A percentile compares a stretch with the other conserved stretches of the same genome.
phyloP scores from a whole-genome alignment of 1,140 invertebrate genomes.

The Goniozus legneri region DNA sequence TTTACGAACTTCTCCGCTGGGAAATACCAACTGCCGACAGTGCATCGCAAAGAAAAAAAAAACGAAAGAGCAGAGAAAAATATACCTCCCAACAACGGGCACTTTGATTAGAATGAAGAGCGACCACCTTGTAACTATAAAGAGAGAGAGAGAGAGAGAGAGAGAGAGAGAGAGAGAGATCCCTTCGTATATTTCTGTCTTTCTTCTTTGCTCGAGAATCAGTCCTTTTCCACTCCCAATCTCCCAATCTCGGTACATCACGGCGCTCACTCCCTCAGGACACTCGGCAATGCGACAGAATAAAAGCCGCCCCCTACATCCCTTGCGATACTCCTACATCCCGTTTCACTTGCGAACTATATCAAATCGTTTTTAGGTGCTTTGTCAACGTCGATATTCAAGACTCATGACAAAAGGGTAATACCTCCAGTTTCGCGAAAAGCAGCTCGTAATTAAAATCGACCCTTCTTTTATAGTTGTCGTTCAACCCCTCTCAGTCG shows the following conservation, averaged over 20 bases:
- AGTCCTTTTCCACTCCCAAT: too few relatives aligned
- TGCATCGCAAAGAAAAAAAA: slow-evolving; percentile 28
- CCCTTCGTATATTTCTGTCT: too few relatives aligned
- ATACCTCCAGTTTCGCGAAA: too few relatives aligned
- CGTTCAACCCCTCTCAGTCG: too few relatives aligned
- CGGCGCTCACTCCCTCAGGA: slow-evolving; percentile 23
- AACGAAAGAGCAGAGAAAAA: neutral
- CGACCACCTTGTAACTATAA: slow-evolving; percentile 25
- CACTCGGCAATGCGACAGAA: slow-evolving; percentile 25
- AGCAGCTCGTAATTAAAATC: too few relatives aligned
- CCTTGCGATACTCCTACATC: too few relatives aligned
- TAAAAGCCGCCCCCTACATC: slow-evolving; percentile 22
- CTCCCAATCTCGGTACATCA: slow-evolving; percentile 28
- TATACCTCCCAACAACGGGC: slow-evolving; percentile 33
- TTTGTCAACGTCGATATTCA: too few relatives aligned
- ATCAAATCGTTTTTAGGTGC: too few relatives aligned
- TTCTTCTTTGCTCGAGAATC: too few relatives aligned
- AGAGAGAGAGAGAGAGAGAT: neutral
- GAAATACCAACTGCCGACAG: slow-evolving; percentile 35
- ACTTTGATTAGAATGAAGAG: slow-evolving; percentile 39
- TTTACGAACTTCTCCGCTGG: slow-evolving; percentile 32
- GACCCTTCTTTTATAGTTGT: too few relatives aligned
- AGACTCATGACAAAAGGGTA: too few relatives aligned
- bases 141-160: slow-evolving; percentile 18
- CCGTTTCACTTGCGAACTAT: too few relatives aligned